Base-by-base conservation (phyloP, 2,113 vertebrate species). In the Spea bombifrons region DNA sequence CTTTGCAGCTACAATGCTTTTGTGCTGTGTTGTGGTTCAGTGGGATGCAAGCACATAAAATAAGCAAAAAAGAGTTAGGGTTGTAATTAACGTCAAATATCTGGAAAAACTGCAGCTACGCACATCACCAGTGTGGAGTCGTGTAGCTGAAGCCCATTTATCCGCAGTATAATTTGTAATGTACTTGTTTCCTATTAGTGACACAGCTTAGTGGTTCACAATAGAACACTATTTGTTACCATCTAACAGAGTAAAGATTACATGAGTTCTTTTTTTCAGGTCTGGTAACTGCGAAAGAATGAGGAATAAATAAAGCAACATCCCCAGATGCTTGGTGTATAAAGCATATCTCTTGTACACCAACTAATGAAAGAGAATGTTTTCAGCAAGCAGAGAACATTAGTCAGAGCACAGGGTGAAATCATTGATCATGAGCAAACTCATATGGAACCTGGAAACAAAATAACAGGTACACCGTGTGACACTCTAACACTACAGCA, bases 161-260 rank as follows among this genome's bases (percentile, higher is more conserved):
- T 79, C 61, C 55, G 70, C 43, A 48, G 30, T 45, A 49, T 73
- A 71, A 79, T 79, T 79, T 79, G 69, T 73, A 66, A 66, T 73
- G 69, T 73, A 73, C 69, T 57, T 66, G 69, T 72, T 79, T 79
- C 70, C 49, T 79, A 79, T 78, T 78, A 78, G 76, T 78, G 59
- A 65, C 69, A 66, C 76, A 66, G 75, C 44, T 71, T 77, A 70
- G 70, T 66, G 69, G 57, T 72, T 79, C 55, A 70, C 69, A 79
- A 65, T 55, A 55, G 61, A 73, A 72, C 52, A 66, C 69, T 79
- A 72, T 72, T 79, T 72, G 70, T 79, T 65, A 79, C 48, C 43
- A 79, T 72, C 48, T 71, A 53, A 52, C 76, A 48, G 61, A 65
- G 76, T 53, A 66, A 72, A 78, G 69, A 73, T 71, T 55, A 59